phyloP scores from a whole-genome alignment of 2,888 invertebrate genomes.

The Lumbricus terrestris region DNA sequence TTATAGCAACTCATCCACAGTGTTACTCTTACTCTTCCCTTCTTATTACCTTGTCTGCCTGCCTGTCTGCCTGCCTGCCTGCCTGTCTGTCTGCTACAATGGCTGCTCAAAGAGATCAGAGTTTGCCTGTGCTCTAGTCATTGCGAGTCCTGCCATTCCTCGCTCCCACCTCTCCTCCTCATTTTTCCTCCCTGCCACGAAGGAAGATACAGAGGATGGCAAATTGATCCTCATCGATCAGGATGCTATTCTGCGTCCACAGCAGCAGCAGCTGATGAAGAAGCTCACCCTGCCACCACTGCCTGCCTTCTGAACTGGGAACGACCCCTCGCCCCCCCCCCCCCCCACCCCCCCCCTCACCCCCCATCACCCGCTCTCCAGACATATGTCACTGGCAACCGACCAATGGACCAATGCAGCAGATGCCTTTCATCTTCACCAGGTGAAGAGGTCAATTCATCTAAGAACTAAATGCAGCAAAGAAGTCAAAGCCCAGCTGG shows the following conservation, averaged over 20 bases:
- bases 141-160: neutral
- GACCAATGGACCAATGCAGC: neutral
- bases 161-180: neutral
- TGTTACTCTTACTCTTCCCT: neutral
- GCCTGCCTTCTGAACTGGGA: neutral
- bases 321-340: neutral
- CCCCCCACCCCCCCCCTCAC: too few species aligned
- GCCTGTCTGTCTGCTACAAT: neutral
- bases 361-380: neutral
- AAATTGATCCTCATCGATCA: neutral
- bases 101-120: neutral
- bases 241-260: neutral
- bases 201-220: neutral
- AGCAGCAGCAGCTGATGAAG: neutral
- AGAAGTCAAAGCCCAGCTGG: neutral
- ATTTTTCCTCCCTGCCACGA: too few species aligned
- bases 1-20: neutral
- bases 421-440: neutral
- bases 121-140: neutral
- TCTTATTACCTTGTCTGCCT: neutral
- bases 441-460: conserved; percentile 3
- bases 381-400: neutral
- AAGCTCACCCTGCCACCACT: neutral
- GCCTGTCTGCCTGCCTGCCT: neutral
- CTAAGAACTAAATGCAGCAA: neutral